Conservation (phyloP, 2,113 vertebrate genomes). For the Picathartes gymnocephalus region DNA sequence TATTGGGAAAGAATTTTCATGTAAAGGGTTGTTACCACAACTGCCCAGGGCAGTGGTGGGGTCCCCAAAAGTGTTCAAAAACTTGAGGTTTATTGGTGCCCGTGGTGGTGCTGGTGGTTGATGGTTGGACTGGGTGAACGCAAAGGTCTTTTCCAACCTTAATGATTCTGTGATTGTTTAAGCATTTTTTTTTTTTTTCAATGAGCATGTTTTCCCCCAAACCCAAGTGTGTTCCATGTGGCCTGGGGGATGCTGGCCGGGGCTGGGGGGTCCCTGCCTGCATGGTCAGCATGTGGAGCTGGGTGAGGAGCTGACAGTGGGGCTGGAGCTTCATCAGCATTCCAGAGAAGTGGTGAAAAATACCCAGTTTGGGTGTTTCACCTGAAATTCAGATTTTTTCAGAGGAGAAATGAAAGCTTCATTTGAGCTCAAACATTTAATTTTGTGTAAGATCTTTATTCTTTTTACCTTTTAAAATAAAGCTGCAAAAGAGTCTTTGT, state of each 20-base stretch:
- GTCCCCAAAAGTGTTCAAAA: not conserved
- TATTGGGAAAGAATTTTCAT: rapidly evolving
- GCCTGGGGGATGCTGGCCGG: not conserved
- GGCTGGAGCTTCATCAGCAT: not conserved
- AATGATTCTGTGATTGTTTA: not conserved
- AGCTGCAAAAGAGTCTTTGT: not conserved
- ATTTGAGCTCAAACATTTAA: not conserved
- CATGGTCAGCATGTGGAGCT: too few species aligned
- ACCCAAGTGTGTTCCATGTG: not conserved
- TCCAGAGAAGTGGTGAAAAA: not conserved
- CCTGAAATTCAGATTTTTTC: not conserved
- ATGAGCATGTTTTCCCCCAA: not conserved
- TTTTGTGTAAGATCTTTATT: not conserved
- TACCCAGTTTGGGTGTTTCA: not conserved
- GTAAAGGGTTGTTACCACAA: rapidly evolving
- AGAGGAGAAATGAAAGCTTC: not conserved
- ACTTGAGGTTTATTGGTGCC: not conserved
- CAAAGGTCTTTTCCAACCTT: not conserved
- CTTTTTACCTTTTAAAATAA: not conserved
- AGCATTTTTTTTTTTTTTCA: not conserved
- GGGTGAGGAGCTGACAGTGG: rapidly evolving
- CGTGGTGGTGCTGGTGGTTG: not conserved
- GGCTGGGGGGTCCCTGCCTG: not conserved
- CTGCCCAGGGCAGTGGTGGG: rapidly evolving
- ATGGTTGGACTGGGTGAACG: not conserved